Evolutionary conservation across 2,113 vertebrate genomes (phyloP).

Genomic region (Chauna torquata): DNA sequence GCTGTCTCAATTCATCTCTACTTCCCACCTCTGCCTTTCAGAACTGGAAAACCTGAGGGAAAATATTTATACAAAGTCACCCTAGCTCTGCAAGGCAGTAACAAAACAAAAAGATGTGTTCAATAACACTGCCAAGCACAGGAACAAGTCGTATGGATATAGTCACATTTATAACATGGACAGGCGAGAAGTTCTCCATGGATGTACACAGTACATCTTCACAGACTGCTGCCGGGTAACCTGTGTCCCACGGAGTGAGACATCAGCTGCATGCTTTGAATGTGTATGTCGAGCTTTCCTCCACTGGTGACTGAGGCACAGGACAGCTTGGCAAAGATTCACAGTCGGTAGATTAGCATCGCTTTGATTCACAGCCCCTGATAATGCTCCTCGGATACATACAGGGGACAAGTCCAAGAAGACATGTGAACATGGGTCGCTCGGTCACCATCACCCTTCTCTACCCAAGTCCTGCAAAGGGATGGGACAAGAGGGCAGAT

Average conservation of each 20-base stretch:
- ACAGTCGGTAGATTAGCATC: background rate
- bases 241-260: background rate
- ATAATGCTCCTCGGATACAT: background rate
- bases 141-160: background rate
- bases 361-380: background rate
- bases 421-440: accelerated
- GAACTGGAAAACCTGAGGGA: background rate
- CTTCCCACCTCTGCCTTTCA: background rate
- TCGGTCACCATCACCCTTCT: background rate
- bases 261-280: background rate
- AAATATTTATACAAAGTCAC: slow-evolving; percentile 1
- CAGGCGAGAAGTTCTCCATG: background rate
- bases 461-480: background rate
- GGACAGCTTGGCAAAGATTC: background rate
- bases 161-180: background rate
- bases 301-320: background rate
- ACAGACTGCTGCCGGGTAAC: background rate
- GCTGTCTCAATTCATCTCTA: background rate
- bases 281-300: background rate
- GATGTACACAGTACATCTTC: background rate
- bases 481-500: background rate
- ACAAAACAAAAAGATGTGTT: background rate
- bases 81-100: background rate
- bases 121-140: background rate
- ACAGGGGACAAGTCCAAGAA: accelerated